Base-by-base conservation (phyloP, 1,140 invertebrate genomes). In the Ptiloglossa arizonensis region DNA sequence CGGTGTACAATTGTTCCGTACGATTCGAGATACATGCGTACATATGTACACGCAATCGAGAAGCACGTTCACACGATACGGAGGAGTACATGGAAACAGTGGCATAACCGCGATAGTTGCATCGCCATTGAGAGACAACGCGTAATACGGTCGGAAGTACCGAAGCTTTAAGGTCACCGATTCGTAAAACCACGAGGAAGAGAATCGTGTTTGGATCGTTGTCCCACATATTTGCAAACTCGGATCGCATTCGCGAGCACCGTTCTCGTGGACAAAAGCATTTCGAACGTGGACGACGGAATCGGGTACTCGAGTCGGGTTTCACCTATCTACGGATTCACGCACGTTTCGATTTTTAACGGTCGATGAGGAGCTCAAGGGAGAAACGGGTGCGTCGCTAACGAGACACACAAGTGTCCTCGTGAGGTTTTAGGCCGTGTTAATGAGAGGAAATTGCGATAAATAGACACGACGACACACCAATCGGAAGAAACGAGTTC, bases 221-320 rank as follows among this genome's bases (percentile, higher is more conserved):
- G 85, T 78, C 67, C 81, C 70, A 83, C 63, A 76, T 83, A 75
- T 27, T 44, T 46, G 17, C 60, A 35, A 56, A 5, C 32, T 54
- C 48, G 8, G 4, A 5, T 5, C 44, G 19, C 15, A 22, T 32
- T 66, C 8, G 17, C 35, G 15, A 9, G 0, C 24, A 48, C 13
- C 19, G 44, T 29, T 24, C n/a, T n/a, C n/a, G n/a, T n/a, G 35
- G 9, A 13, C 27, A 15, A 17, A 32, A 19, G 27, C 0, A 22
- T n/a, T n/a, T n/a, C 15, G 27, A 11, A 1, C 5, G 24, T 2
- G 5, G 19, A 27, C 2, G 22, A 27, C n/a, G 32, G 19, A 32
- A 24, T 3, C 4, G 52, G 17, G 63, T n/a, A 44, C 5, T 62
- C 57, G n/a, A 24, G 15, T n/a, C n/a, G n/a, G 5, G 13, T 54